Percentiles rank a stretch among this genome's conserved stretches.
phyloP scores from a whole-genome alignment of 2,797 vertebrate species.

The Chaenodraco wilsoni region DNA sequence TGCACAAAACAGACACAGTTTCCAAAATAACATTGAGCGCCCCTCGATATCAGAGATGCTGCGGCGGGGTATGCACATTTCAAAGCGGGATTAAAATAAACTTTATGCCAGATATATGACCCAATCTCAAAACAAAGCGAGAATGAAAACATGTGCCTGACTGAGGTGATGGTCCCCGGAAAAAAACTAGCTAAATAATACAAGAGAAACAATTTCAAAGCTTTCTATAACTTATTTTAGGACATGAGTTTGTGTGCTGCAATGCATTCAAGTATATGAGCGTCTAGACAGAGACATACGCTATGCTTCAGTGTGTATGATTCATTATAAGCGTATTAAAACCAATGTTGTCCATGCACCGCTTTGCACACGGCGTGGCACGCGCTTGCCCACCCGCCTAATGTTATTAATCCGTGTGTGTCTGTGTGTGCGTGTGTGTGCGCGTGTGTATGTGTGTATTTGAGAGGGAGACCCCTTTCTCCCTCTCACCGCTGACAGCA shows the following conservation, averaged over 20 bases:
- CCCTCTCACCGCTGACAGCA: slow-evolving; percentile 65
- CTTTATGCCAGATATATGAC: not conserved
- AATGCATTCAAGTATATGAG: not conserved
- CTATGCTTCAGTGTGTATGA: not conserved
- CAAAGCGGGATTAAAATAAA: slow-evolving; percentile 11
- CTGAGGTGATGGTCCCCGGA: not conserved
- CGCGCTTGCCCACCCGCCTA: slow-evolving; percentile 44
- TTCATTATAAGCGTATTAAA: slow-evolving; percentile 1
- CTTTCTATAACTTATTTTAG: not conserved
- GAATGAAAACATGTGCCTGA: slow-evolving; percentile 5
- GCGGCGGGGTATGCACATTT: not conserved
- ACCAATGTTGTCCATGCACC: slow-evolving; percentile 21
- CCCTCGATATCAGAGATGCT: slow-evolving; percentile 46
- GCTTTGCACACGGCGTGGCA: slow-evolving; percentile 27
- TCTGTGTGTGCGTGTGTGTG: not conserved
- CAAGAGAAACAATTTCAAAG: not conserved
- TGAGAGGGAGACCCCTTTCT: slow-evolving; percentile 16
- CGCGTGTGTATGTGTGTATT: no score
- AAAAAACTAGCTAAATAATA: not conserved
- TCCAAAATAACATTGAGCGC: slow-evolving; percentile 47
- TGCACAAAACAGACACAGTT: slow-evolving; percentile 27
- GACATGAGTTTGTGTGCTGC: not conserved
- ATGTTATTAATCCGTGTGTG: slow-evolving; percentile 18
- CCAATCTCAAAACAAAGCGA: not conserved
- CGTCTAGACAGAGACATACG: not conserved